Conservation (phyloP, 2,888 invertebrate species). For the Malacosoma neustria region DNA sequence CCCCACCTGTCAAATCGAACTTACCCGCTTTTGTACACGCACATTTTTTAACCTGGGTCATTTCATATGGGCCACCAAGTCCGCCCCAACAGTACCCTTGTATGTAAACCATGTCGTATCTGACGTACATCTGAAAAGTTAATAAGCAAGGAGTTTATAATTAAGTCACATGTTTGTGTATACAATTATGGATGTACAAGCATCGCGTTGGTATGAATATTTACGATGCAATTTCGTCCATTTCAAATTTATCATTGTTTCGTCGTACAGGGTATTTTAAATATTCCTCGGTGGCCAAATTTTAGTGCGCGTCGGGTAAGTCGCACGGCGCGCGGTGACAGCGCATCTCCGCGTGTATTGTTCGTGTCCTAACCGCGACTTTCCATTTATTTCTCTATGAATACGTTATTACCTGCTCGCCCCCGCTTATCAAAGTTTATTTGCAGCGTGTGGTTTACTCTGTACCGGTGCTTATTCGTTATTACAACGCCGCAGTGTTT, state of each 20-base stretch:
- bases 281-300: conserved; percentile 53
- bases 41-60: conserved; percentile 42
- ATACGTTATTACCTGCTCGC: conserved; percentile 75
- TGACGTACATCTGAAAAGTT: conserved; percentile 48
- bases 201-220: conserved; percentile 56
- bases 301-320: conserved; percentile 33
- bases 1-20: conserved; percentile 49
- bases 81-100: conserved; percentile 17
- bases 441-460: conserved; percentile 74
- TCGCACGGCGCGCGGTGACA: conserved; percentile 48
- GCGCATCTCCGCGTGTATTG: conserved; percentile 64
- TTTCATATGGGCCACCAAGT: conserved; percentile 19
- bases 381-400: conserved; percentile 76
- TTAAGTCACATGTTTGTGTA: conserved; percentile 29
- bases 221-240: conserved; percentile 62
- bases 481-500: conserved; percentile 72
- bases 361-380: conserved; percentile 71
- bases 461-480: conserved; percentile 74
- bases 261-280: conserved; percentile 48
- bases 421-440: conserved; percentile 75
- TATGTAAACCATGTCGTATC: conserved; percentile 13
- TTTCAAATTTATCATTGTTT: conserved; percentile 60
- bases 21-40: conserved; percentile 40
- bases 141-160: conserved; percentile 55
- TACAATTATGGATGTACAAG: conserved; percentile 28